Percentiles rank a stretch among this genome's conserved stretches.
Conservation (phyloP, 2,113 vertebrate genomes). For the Eonycteris spelaea region DNA sequence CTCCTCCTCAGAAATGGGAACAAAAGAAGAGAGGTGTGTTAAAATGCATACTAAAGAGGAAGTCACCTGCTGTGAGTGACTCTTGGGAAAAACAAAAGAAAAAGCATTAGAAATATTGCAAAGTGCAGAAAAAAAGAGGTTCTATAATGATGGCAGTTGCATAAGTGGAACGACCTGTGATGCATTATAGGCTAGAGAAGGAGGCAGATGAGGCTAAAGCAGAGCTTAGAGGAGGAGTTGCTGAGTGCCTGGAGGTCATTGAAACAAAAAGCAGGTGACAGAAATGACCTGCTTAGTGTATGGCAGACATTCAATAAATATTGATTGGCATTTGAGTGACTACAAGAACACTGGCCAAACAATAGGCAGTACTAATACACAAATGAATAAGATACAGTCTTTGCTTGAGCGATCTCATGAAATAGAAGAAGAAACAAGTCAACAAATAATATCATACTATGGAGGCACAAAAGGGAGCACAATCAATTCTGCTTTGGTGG, state of each 20-base stretch:
- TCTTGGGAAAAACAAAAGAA: background rate
- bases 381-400: background rate
- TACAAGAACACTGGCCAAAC: background rate
- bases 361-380: background rate
- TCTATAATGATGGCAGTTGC: background rate
- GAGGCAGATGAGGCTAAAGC: background rate
- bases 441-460: background rate
- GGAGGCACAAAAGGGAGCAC: background rate
- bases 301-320: background rate
- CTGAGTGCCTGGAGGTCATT: background rate
- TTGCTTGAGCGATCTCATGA: background rate
- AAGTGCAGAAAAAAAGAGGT: background rate
- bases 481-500: background rate
- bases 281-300: background rate
- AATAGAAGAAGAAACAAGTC: background rate
- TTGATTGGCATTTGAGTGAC: background rate
- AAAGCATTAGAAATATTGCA: background rate
- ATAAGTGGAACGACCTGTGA: background rate
- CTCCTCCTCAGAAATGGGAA: background rate
- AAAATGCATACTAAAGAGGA: background rate
- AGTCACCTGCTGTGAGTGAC: background rate
- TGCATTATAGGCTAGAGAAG: background rate
- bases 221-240: background rate
- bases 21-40: background rate
- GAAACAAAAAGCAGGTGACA: background rate